Base-by-base conservation (phyloP, 2,888 invertebrate genomes). In the Empis stercorea region DNA sequence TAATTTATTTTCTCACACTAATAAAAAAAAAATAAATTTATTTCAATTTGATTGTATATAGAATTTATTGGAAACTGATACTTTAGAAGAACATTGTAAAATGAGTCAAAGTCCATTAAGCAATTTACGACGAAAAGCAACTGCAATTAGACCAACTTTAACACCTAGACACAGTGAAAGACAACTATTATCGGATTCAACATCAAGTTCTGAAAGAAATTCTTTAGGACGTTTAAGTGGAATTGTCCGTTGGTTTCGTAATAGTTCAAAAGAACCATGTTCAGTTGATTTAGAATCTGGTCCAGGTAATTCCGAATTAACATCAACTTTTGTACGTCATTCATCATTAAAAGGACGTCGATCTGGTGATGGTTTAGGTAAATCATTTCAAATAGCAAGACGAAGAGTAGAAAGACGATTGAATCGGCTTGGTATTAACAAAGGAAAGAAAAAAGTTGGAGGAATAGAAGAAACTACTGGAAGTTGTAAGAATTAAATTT, bases 371-470 rank as follows among this genome's bases (percentile, higher is more conserved):
- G 68, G 68, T 37, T 78, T 84, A 17, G 75, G 80, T 14, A 73
- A 79, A 55, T 84, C 82, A 37, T 70, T 86, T 30, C 79, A 81
- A 64, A 87, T 87, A 61, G 92, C 92, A 2, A 81, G 87, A 60
- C 81, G 89, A 56, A 74, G 91, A 57, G 86, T 95, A 59, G 94
- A 95, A 71, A 87, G 92, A 61, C 82, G 93, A 56, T 74, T 95
- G 48, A 88, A 80, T 61, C 81, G 84, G 65, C 82, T 88, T 57
- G 87, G 87, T 10, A 74, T 88, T 45, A 76, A 81, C 10, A 88
- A 88, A 63, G 84, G 84, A 63, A 93, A 92, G 64, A 91, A 87
- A 65, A 87, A 91, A 68, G 82, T 87, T 64, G 86, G 87, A 17
- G 91, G 88, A 60, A 78, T 84, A 52, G 92, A 93, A 70, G 93